These are phyloP conservation scores for Lampropteryx suffumata DNA, from an alignment of 2,888 invertebrate genomes.

Conservation along the genomic window DNA sequence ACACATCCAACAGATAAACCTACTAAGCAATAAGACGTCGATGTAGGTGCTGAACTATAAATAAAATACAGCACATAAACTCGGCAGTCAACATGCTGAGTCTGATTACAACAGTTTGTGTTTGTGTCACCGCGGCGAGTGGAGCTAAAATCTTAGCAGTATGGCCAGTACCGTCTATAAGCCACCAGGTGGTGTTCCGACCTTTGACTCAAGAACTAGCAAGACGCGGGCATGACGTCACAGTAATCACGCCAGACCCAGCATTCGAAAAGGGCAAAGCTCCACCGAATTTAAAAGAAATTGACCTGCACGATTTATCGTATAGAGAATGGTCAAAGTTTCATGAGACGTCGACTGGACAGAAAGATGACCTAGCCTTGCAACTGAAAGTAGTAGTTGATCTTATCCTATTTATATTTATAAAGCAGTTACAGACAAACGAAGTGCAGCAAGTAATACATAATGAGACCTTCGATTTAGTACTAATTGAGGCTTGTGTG, in stretches of 20 bases:
- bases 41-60: too few species aligned
- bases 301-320: slow-evolving; percentile 50
- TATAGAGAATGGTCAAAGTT: slow-evolving; percentile 27
- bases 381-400: background rate
- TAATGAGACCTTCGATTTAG: slow-evolving; percentile 43
- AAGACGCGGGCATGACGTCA: slow-evolving; percentile 60
- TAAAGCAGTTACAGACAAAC: slow-evolving; percentile 12
- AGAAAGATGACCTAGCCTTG: background rate
- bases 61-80: too few species aligned
- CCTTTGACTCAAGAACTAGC: slow-evolving; percentile 54
- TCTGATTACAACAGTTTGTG: background rate
- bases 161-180: slow-evolving; percentile 53
- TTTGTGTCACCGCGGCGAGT: background rate
- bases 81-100: slow-evolving; percentile 3
- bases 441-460: slow-evolving; percentile 41
- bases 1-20: too few species aligned
- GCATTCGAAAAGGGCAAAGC: slow-evolving; percentile 37
- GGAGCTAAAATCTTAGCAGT: slow-evolving; percentile 53
- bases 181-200: slow-evolving; percentile 53
- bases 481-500: slow-evolving; percentile 41
- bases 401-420: slow-evolving; percentile 5
- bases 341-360: slow-evolving; percentile 1
- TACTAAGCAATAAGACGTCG: too few species aligned
- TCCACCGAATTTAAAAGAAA: slow-evolving; percentile 55
- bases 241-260: slow-evolving; percentile 58